Evolutionary conservation across 2,113 vertebrate species (phyloP), one percentile per base, ranked within the genome.

Genomic region (Crypturellus undulatus): DNA sequence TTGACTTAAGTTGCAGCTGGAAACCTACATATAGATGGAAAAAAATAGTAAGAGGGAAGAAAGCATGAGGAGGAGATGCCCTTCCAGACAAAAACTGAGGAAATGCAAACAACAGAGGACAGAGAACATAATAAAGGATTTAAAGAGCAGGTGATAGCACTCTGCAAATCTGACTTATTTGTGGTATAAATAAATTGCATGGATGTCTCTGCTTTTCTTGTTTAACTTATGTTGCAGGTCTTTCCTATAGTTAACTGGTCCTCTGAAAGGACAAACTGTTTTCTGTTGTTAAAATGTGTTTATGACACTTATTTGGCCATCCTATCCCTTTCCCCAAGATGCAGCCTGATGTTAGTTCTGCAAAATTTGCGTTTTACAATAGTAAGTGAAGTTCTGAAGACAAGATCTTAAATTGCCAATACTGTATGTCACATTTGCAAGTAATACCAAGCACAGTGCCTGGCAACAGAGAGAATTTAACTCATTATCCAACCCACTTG

Each of bases 381-480:
- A 42, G 12, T 64, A 54, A 71, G 24, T 59, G 38, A 86, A 82
- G 36, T 87, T 87, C 19, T 47, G 43, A 84, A 69, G 25, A 20
- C 9, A 51, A 25, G 21, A 14, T 75, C n/a, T 84, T 51, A 51
- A 45, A 18, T 51, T 8, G 24, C 34, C 43, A 68, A 25, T 3
- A 6, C 6, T 75, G 5, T 1, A 0, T 81, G 87, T 89, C 62
- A 60, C 7, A 3, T 68, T 56, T 89, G 43, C 0, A 0, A 68
- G 20, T 69, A 77, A 69, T 49, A 28, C 36, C 10, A 89, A n/a
- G 25, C 34, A 6, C 19, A 62, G 30, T 2, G 4, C 63, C 40
- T 89, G 78, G 62, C 43, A 82, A 34, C 28, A 87, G 78, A 58
- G 58, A 51, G 40, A 45, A 60, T 91, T 76, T 70, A 79, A 32